Base-by-base conservation (phyloP, 1,140 invertebrate species). In the Leucophenga varia region DNA sequence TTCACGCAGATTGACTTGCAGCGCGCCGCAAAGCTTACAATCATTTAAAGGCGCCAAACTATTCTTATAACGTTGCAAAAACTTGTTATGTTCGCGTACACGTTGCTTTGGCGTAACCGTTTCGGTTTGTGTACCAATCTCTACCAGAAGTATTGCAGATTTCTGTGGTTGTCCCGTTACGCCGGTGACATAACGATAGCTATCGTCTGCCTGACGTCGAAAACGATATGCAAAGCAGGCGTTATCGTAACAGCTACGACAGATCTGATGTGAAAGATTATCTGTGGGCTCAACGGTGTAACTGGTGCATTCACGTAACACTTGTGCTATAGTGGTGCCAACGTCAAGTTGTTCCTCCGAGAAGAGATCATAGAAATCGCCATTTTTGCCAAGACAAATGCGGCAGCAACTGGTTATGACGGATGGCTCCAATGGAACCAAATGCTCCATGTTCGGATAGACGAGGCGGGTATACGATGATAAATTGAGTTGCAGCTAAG, bases 71-170 rank as follows among this genome's bases (percentile, higher is more conserved):
- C n/a, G n/a, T n/a, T n/a, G n/a, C n/a, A n/a, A n/a, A n/a, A n/a
- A n/a, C n/a, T n/a, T n/a, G n/a, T n/a, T n/a, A n/a, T n/a, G n/a
- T n/a, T n/a, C n/a, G n/a, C n/a, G n/a, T n/a, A n/a, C n/a, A 20
- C 17, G 30, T 22, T 36, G 30, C 8, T 34, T 19, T 21, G 20
- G 13, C 19, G 47, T 44, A 6, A 10, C n/a, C 2, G 30, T 14
- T 12, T 25, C 36, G 8, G 52, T 54, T 34, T 54, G 52, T 42
- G 52, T 54, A 42, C 42, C 30, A 37, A 37, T 49, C 10, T 54
- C 46, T 5, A 5, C 5, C 5, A 35, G 32, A 6, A 35, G 5
- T n/a, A 35, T 35, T 8, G 32, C 6, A 4, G 32, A 13, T 16
- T 16, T 13, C 32, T 35, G 12, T 35, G 32, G 22, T 10, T 35